Evolutionary conservation across 2,797 vertebrate genomes (phyloP).

Genomic region (Trematomus bernacchii): DNA sequence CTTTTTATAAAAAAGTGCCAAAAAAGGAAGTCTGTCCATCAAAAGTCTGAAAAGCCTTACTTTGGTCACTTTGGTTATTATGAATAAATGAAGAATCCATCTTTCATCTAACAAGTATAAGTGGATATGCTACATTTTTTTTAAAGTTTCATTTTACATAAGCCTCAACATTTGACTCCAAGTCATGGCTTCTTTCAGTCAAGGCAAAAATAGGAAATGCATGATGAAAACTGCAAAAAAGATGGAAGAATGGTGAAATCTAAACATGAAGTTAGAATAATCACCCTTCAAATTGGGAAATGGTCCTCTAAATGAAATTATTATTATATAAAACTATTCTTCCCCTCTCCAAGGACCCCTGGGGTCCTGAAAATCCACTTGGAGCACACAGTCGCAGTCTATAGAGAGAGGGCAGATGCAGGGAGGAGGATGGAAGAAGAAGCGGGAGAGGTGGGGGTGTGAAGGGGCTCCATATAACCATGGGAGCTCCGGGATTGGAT

Average conservation of each 20-base stretch:
- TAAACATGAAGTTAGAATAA: slow-evolving; percentile 29
- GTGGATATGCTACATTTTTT: no score
- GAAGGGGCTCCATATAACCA: slow-evolving; percentile 62
- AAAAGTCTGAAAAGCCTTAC: no score
- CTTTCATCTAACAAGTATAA: no score
- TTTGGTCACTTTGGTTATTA: not conserved
- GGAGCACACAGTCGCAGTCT: slow-evolving; percentile 50
- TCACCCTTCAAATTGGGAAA: slow-evolving; percentile 1
- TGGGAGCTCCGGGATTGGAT: slow-evolving; percentile 75
- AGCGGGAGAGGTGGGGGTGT: slow-evolving; percentile 39
- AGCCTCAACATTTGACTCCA: not conserved
- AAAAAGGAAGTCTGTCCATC: no score
- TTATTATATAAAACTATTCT: slow-evolving; percentile 42
- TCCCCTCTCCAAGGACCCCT: slow-evolving; percentile 55
- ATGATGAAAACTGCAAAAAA: not conserved
- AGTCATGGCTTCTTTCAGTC: not conserved
- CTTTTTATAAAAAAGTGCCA: no score
- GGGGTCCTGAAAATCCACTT: slow-evolving; percentile 59
- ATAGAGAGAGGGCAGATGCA: slow-evolving; percentile 41
- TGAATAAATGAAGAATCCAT: no score
- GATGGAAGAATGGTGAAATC: not conserved
- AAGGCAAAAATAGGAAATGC: not conserved
- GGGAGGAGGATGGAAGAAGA: slow-evolving; percentile 40
- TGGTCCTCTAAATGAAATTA: slow-evolving; percentile 23
- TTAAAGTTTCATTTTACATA: no score